Evolutionary conservation across 2,113 vertebrate genomes (phyloP).

Genomic region (Anhinga rufa): DNA sequence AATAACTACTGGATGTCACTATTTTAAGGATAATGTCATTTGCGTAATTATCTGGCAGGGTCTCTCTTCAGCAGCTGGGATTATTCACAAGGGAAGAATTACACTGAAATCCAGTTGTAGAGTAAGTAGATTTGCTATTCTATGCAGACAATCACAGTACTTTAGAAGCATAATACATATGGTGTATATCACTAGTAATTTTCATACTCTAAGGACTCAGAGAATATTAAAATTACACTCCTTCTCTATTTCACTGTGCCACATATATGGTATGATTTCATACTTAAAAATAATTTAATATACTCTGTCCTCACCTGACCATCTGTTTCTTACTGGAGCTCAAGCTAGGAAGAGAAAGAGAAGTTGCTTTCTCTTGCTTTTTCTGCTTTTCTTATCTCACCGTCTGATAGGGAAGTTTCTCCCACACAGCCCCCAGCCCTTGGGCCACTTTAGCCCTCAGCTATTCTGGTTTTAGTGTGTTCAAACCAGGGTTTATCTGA

Average conservation of each 20-base stretch:
- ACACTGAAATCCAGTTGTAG: not conserved
- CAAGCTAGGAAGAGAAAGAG: not conserved
- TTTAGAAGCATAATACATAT: not conserved
- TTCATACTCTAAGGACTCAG: not conserved
- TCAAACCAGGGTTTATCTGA: not conserved
- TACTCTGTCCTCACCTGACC: slow-evolving; percentile 17
- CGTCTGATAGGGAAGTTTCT: not conserved
- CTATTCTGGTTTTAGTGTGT: not conserved
- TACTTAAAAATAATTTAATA: not conserved
- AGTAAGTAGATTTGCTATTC: slow-evolving; percentile 6
- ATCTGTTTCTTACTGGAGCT: not conserved
- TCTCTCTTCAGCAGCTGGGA: not conserved
- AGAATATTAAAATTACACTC: not conserved
- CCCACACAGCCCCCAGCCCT: not conserved
- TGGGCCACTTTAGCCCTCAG: not conserved
- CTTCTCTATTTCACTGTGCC: not conserved
- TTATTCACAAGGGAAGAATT: slow-evolving; percentile 18
- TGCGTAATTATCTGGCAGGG: not conserved
- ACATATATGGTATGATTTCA: not conserved
- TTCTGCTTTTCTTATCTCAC: not conserved
- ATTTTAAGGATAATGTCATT: slow-evolving; percentile 33
- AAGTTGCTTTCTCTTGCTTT: not conserved
- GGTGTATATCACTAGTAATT: not conserved
- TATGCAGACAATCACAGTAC: not conserved
- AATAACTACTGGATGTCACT: slow-evolving; percentile 24